phyloP scores from a whole-genome alignment of 2,888 invertebrate species.

The Eristalinus sepulchralis region DNA sequence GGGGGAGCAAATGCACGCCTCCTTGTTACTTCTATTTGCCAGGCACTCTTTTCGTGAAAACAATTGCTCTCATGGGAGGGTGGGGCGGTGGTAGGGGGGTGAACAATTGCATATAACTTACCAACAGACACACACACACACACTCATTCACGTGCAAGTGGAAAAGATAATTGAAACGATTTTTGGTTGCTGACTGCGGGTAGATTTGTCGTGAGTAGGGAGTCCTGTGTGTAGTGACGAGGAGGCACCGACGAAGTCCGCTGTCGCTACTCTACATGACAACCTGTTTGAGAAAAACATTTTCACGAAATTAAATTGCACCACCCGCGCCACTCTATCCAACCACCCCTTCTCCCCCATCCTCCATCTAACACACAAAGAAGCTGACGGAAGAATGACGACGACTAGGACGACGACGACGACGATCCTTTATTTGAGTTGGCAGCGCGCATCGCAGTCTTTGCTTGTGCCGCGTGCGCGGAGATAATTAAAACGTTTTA shows the following conservation, averaged over 20 bases:
- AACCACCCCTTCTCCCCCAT: not conserved
- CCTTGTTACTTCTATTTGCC: not conserved
- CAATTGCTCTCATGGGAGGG: not conserved
- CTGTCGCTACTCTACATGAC: constrained; percentile 40
- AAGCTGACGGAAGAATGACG: not conserved
- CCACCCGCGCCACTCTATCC: not conserved
- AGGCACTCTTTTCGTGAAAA: not conserved
- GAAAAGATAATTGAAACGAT: not conserved
- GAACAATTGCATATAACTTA: not conserved
- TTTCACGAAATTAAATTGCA: constrained; percentile 54
- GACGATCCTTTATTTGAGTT: constrained; percentile 37
- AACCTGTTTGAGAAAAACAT: constrained; percentile 49
- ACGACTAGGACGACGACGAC: too few species aligned
- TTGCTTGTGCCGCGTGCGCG: constrained; percentile 1
- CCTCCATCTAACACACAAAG: not conserved
- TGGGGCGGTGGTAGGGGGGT: not conserved
- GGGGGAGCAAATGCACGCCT: not conserved
- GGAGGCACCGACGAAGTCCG: constrained; percentile 1
- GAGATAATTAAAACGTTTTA: constrained; percentile 55
- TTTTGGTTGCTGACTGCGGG: not conserved
- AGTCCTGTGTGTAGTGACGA: not conserved
- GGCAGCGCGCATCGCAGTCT: constrained; percentile 4
- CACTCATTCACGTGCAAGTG: not conserved
- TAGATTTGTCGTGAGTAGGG: not conserved
- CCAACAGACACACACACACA: not conserved